phyloP scores from a whole-genome alignment of 1,140 invertebrate species.

The Drosophila tsacasi region DNA sequence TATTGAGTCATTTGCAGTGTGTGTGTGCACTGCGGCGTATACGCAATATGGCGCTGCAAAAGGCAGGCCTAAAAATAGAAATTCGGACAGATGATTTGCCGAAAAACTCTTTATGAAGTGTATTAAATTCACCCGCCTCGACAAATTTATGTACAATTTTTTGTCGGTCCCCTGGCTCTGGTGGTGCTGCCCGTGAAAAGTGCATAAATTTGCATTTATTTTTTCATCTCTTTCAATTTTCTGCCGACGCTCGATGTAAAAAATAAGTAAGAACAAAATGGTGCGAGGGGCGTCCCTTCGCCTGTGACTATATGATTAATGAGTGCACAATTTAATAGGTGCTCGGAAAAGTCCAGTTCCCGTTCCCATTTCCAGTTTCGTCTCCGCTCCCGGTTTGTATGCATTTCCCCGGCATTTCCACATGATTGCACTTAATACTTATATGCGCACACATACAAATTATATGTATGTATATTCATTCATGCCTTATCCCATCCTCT shows the following conservation, averaged over 20 bases:
- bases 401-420: slow-evolving; percentile 75
- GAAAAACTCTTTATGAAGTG: slow-evolving; percentile 68
- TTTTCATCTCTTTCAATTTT: slow-evolving; percentile 51
- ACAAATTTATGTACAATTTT: slow-evolving; percentile 46
- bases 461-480: slow-evolving; percentile 34
- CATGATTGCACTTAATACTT: slow-evolving; percentile 80
- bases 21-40: slow-evolving; percentile 66
- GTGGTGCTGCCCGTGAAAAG: slow-evolving; percentile 56
- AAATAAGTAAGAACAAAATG: slow-evolving; percentile 59
- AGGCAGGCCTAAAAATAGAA: slow-evolving; percentile 33
- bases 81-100: slow-evolving; percentile 35
- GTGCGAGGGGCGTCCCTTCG: neutral
- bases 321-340: slow-evolving; percentile 82
- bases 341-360: slow-evolving; percentile 52
- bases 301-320: slow-evolving; percentile 68
- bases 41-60: slow-evolving; percentile 66
- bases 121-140: slow-evolving; percentile 65
- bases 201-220: slow-evolving; percentile 79
- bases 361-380: slow-evolving; percentile 9
- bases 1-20: slow-evolving; percentile 57
- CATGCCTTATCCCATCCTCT: slow-evolving; percentile 49
- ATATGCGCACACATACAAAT: slow-evolving; percentile 16
- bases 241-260: slow-evolving; percentile 28
- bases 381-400: slow-evolving; percentile 37
- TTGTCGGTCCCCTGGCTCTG: slow-evolving; percentile 19